These are phyloP conservation scores for Sinohyriopsis cumingii DNA, from an alignment of 2,888 invertebrate species.

Conservation along the genomic window DNA sequence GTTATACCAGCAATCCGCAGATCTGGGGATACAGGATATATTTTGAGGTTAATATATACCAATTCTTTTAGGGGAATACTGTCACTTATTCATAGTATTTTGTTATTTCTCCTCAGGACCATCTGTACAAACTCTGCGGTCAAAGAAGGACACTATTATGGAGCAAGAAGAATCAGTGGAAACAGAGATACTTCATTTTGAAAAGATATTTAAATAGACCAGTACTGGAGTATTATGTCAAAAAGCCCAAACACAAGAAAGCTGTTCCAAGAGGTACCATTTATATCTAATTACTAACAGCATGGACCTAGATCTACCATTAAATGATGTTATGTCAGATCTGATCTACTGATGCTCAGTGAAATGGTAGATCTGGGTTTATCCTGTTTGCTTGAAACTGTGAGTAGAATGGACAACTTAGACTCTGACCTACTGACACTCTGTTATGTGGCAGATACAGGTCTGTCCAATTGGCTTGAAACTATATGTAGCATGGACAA, in stretches of 20 bases:
- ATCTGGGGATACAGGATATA: no score
- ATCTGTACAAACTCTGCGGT: conserved; percentile 58
- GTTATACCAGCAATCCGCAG: not conserved
- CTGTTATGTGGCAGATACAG: no score
- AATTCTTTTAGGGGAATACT: not conserved
- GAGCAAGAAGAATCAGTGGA: conserved; percentile 58
- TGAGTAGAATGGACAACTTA: no score
- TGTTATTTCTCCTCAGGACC: conserved; percentile 47
- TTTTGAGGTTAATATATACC: no score
- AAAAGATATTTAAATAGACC: conserved; percentile 54
- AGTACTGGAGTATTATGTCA: conserved; percentile 59
- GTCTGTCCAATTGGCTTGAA: no score
- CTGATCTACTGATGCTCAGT: no score
- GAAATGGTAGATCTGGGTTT: no score
- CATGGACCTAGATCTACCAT: no score
- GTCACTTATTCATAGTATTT: not conserved
- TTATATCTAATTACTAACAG: not conserved
- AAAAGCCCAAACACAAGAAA: conserved; percentile 59
- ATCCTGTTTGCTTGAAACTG: no score
- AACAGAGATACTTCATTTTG: conserved; percentile 60
- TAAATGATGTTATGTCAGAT: no score
- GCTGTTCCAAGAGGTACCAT: conserved; percentile 49
- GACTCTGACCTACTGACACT: no score
- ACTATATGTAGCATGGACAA: no score
- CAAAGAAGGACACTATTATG: conserved; percentile 45